Base-by-base conservation (phyloP, 1,140 invertebrate genomes). In the Bombus sibiricus region DNA sequence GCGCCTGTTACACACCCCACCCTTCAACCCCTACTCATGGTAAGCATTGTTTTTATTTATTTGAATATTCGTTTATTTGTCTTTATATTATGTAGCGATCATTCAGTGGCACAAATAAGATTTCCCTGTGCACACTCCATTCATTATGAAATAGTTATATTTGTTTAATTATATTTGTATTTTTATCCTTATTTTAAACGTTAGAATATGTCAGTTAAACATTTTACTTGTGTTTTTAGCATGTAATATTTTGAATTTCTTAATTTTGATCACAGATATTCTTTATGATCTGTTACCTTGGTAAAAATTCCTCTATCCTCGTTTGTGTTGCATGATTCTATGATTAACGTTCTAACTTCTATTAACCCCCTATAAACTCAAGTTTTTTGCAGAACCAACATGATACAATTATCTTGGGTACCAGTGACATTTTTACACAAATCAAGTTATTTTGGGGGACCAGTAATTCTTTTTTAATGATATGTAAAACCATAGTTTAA, bases 41-140 rank as follows among this genome's bases (percentile, higher is more conserved):
- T 95, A 95, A 95, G 95, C 94, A 95, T 94, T 95, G 90, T 93
- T 94, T 95, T 95, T 93, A 95, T 95, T 95, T 93, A 94, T 93
- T 94, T 93, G 85, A 92, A 91, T 93, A 92, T 88, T 92, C 81
- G 71, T 91, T 90, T 89, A 69, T 92, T 90, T 85, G 78, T 88
- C 76, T 89, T 85, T 81, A 82, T 84, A 81, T 92, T 88, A 86
- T 37, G 53, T 86, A 89, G 81, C 78, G 68, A 87, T 47, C 87
- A 53, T 73, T 62, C 82, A 74, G 62, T 90, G 89, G 88, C 88
- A 90, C 85, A 86, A 73, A 83, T 79, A 72, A 69, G 66, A 88
- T 85, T 82, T 81, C 66, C 88, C 73, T 86, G 71, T 89, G 72
- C 77, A 91, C 90, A 88, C 39, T 83, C 77, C 85, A 83, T 43